Evolutionary conservation across 2,888 invertebrate species (phyloP).

Genomic region (Erannis defoliaria): DNA sequence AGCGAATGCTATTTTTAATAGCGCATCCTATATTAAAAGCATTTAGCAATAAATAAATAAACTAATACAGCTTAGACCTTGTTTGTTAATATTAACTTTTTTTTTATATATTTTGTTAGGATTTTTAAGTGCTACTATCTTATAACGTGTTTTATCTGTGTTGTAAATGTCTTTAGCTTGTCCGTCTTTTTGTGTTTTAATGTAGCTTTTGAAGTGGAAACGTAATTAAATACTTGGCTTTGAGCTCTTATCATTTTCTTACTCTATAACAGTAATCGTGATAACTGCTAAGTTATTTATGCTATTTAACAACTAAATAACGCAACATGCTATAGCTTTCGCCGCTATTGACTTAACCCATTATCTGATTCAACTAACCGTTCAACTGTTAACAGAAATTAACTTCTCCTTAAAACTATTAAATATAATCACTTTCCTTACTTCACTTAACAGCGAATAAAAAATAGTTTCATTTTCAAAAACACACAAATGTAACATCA

Average conservation of each 20-base stretch:
- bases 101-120: background rate
- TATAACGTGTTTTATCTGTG: conserved; percentile 35
- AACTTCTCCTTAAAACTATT: conserved; percentile 29
- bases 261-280: conserved; percentile 12
- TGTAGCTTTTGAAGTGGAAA: conserved; percentile 14
- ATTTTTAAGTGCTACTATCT: conserved; percentile 6
- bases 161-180: conserved; percentile 35
- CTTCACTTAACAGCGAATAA: conserved; percentile 36
- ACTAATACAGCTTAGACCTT: too few species aligned
- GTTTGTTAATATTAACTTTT: background rate
- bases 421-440: conserved; percentile 75
- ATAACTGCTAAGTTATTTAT: conserved; percentile 2
- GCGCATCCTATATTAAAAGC: too few species aligned
- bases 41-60: background rate
- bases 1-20: too few species aligned
- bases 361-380: conserved; percentile 3
- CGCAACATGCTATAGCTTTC: conserved; percentile 20
- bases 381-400: conserved; percentile 8
- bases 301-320: conserved; percentile 12
- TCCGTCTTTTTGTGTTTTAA: conserved; percentile 31
- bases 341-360: conserved; percentile 29
- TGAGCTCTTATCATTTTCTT: background rate
- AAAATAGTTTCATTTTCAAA: conserved; percentile 79
- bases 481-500: conserved; percentile 22
- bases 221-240: background rate